A percentile compares a stretch with the other conserved stretches of the same genome.
Evolutionary conservation across 2,113 vertebrate genomes (phyloP).

Genomic region (Phyllopteryx taeniolatus): DNA sequence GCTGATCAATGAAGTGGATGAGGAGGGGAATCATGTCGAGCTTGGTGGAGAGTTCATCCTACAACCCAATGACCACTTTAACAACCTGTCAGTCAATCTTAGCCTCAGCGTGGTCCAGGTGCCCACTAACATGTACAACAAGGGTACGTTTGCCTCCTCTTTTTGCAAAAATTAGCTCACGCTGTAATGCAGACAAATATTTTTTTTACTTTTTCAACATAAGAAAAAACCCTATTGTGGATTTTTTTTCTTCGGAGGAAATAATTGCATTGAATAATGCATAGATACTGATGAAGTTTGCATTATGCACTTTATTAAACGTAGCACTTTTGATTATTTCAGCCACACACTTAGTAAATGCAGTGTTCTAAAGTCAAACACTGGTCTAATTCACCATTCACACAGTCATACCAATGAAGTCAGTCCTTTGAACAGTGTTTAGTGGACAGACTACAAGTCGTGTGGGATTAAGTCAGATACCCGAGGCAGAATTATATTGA

Average conservation of each 20-base stretch:
- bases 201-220: not conserved
- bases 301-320: conserved; percentile 30
- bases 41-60: conserved; percentile 93
- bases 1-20: conserved; percentile 91
- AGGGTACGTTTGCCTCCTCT: conserved; percentile 56
- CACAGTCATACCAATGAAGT: conserved; percentile 46
- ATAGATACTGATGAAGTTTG: not conserved
- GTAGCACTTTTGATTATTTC: conserved; percentile 41
- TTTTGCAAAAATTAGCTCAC: not conserved
- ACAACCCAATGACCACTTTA: conserved; percentile 97
- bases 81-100: conserved; percentile 95
- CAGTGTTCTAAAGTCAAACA: conserved; percentile 53
- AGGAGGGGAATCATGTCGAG: conserved; percentile 89
- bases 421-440: conserved; percentile 32
- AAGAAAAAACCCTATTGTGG: not conserved
- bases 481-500: conserved; percentile 31
- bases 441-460: conserved; percentile 52
- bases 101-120: conserved; percentile 97
- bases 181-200: not conserved
- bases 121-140: conserved; percentile 99
- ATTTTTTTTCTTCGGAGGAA: not conserved
- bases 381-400: conserved; percentile 44
- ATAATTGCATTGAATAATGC: not conserved
- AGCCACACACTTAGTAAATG: conserved; percentile 49
- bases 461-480: conserved; percentile 49